phyloP scores from a whole-genome alignment of 2,113 vertebrate species.

The Reinhardtius hippoglossoides region DNA sequence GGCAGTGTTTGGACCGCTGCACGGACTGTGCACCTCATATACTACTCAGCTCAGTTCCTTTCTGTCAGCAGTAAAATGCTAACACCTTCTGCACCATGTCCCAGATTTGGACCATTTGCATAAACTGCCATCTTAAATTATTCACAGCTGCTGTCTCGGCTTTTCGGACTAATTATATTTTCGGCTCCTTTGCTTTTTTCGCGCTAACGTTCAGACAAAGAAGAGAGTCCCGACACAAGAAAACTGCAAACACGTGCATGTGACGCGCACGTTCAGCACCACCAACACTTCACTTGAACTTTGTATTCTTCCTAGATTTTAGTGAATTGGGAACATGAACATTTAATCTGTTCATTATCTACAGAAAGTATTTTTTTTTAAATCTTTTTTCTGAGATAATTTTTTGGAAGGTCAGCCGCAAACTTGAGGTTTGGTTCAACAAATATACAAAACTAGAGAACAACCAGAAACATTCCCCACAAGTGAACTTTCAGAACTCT shows the following conservation, averaged over 20 bases:
- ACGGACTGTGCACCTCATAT: constrained; percentile 56
- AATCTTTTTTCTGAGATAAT: neutral
- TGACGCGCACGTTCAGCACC: neutral
- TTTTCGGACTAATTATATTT: constrained; percentile 81
- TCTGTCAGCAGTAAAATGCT: constrained; percentile 70
- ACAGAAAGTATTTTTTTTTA: neutral
- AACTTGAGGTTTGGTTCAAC: neutral
- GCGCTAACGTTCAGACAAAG: constrained; percentile 46
- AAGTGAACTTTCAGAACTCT: neutral
- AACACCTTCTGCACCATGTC: constrained; percentile 76
- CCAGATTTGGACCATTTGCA: constrained; percentile 79
- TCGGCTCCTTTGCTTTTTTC: constrained; percentile 58
- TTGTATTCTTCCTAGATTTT: neutral
- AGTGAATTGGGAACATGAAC: neutral
- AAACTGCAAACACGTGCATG: neutral
- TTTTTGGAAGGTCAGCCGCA: neutral
- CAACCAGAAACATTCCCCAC: neutral
- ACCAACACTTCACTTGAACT: neutral
- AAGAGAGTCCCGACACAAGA: constrained; percentile 13
- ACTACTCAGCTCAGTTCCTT: constrained; percentile 60
- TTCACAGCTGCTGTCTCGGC: constrained; percentile 77
- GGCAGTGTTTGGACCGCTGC: constrained; percentile 27
- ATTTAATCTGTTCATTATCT: neutral
- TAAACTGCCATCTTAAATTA: constrained; percentile 80
- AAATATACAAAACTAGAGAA: neutral